Evolutionary conservation across 53 echinoderm and acorn worm genomes (phyloP), one percentile per base, ranked within the genome.

Genomic region (Astropecten irregularis): DNA sequence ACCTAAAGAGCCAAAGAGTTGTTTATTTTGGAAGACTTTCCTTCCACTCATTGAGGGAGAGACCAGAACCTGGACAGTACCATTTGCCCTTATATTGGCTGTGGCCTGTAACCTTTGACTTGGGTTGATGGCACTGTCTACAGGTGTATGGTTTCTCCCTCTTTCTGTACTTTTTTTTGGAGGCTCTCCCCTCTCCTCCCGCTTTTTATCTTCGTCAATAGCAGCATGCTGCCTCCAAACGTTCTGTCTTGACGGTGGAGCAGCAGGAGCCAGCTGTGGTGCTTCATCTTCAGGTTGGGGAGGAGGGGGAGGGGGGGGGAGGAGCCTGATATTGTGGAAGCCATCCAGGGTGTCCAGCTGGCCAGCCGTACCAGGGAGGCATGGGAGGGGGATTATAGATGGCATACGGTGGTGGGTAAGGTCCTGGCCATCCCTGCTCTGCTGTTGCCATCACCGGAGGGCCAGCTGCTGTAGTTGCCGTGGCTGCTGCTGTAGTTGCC

Each of bases 121-220:
- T 85, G 14, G 54, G 16, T 39, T 48, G 28, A 7, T 56, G 47
- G 23, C 85, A 83, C 18, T 5, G 20, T n/a, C 13, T 53, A 36
- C 83, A 83, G 3, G 50, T 83, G 14, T 83, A 83, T 89, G 86
- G 22, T 89, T 89, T 40, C 87, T 92, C 23, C 74, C 88, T 82
- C 22, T n/a, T 54, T 18, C 16, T 54, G 18, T 54, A 21, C 63
- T 33, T 30, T 33, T 30, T 63, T n/a, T n/a, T 54, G 6, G 54
- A 4, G 3, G 54, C 8, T n/a, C 16, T 18, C 19, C 54, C 54
- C 54, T 21, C 16, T 18, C 4, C 54, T n/a, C 6, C 6, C 3
- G 8, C 3, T 18, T n/a, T 4, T 21, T 4, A 18, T 54, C 54
- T 18, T 54, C 54, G 3, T 5, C 22, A 9, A 5, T 18, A 21